Conservation (phyloP, 1,140 invertebrate genomes). For the Scaptomyza montana region DNA sequence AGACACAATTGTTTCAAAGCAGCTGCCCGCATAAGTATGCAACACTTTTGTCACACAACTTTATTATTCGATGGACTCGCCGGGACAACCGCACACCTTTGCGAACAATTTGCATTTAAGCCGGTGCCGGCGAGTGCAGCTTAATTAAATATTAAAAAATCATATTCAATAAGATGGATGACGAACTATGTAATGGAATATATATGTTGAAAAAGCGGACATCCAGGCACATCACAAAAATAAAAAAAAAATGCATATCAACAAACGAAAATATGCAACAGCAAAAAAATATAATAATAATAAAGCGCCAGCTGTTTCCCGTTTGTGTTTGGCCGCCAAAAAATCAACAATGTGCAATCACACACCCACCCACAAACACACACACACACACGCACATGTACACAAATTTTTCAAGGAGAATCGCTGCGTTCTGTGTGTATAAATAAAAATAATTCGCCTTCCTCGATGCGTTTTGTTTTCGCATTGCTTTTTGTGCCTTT, state of each 20-base stretch:
- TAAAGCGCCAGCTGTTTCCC: constrained; percentile 65
- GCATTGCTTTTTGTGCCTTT: constrained; percentile 29
- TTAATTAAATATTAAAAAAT: constrained; percentile 83
- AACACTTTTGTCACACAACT: constrained; percentile 26
- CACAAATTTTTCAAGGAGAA: constrained; percentile 13
- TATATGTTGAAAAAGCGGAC: background rate
- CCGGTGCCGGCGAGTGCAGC: constrained; percentile 51
- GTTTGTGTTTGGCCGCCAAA: constrained; percentile 78
- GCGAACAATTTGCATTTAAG: constrained; percentile 75
- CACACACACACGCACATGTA: constrained; percentile 4
- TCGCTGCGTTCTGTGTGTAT: constrained; percentile 26
- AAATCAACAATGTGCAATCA: constrained; percentile 67
- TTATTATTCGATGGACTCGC: background rate
- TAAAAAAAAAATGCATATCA: background rate
- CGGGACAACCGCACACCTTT: constrained; percentile 70
- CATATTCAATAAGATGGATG: constrained; percentile 60
- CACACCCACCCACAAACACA: constrained; percentile 11
- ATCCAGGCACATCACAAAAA: constrained; percentile 12
- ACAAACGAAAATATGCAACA: background rate
- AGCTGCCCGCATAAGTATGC: constrained; percentile 50
- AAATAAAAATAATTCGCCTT: constrained; percentile 61
- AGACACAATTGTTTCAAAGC: constrained; percentile 6
- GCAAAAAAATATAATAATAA: constrained; percentile 46
- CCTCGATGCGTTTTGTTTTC: constrained; percentile 54
- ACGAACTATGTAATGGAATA: constrained; percentile 15